Evolutionary conservation across 2,888 invertebrate species (phyloP).

Genomic region (Cyaniris semiargus): DNA sequence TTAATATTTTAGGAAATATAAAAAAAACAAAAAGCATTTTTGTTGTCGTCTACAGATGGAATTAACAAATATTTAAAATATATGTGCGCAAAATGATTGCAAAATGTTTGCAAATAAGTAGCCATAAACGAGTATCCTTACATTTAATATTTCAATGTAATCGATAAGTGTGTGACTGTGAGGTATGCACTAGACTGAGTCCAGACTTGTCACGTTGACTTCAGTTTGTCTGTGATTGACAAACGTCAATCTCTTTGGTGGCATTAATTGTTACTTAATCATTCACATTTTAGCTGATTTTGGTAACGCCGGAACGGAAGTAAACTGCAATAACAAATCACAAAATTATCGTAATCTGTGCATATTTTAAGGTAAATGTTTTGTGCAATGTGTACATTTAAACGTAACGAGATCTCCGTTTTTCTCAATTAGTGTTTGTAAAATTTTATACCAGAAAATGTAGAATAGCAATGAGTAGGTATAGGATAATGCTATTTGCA

Average conservation of each 20-base stretch:
- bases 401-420: too few species aligned
- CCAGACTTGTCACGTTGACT: neutral
- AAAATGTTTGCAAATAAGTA: too few species aligned
- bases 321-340: constrained; percentile 54
- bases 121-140: too few species aligned
- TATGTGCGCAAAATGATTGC: too few species aligned
- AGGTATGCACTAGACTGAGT: neutral
- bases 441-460: neutral
- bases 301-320: constrained; percentile 48
- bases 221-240: neutral
- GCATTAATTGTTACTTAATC: constrained; percentile 50
- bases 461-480: neutral
- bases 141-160: neutral
- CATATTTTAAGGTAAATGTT: constrained; percentile 63
- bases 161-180: neutral
- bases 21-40: too few species aligned
- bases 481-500: neutral
- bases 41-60: too few species aligned
- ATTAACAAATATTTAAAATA: too few species aligned
- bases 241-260: constrained; percentile 43
- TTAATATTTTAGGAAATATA: too few species aligned
- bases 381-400: neutral
- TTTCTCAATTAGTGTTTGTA: too few species aligned
- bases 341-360: constrained; percentile 56
- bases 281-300: constrained; percentile 50